These are phyloP conservation scores for Cyprinella venusta DNA, from an alignment of 2,797 vertebrate species.

Conservation along the genomic window DNA sequence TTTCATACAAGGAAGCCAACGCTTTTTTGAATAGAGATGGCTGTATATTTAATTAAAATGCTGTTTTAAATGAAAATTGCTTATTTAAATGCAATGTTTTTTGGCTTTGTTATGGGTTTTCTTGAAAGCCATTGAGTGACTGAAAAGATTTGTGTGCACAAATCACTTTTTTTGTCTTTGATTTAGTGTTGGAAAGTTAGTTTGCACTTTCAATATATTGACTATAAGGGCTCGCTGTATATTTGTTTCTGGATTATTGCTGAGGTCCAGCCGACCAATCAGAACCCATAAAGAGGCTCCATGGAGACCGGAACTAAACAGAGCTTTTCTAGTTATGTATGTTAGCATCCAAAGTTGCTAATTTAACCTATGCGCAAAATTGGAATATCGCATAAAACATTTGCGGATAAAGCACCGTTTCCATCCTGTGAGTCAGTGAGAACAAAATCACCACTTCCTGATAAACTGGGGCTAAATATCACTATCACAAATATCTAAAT, in stretches of 20 bases:
- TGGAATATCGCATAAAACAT: too few species aligned
- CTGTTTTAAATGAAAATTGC: background rate
- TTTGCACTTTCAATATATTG: background rate
- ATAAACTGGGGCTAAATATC: too few species aligned
- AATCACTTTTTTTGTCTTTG: background rate
- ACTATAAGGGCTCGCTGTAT: background rate
- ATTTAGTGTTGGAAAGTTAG: background rate
- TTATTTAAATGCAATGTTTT: background rate
- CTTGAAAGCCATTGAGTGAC: background rate
- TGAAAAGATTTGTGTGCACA: background rate
- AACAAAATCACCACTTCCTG: too few species aligned
- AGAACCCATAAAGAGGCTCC: background rate
- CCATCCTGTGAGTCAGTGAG: too few species aligned
- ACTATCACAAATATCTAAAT: too few species aligned
- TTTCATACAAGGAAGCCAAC: background rate
- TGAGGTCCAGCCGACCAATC: background rate
- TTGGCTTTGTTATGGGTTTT: background rate
- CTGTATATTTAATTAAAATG: background rate
- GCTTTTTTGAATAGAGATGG: background rate
- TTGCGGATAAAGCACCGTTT: too few species aligned
- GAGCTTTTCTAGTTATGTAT: too few species aligned
- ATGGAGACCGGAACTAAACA: background rate
- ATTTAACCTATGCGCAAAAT: too few species aligned
- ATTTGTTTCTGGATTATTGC: background rate
- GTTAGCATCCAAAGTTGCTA: too few species aligned